Evolutionary conservation across 2,113 vertebrate genomes (phyloP).

Genomic region (Corvus moneduloides): DNA sequence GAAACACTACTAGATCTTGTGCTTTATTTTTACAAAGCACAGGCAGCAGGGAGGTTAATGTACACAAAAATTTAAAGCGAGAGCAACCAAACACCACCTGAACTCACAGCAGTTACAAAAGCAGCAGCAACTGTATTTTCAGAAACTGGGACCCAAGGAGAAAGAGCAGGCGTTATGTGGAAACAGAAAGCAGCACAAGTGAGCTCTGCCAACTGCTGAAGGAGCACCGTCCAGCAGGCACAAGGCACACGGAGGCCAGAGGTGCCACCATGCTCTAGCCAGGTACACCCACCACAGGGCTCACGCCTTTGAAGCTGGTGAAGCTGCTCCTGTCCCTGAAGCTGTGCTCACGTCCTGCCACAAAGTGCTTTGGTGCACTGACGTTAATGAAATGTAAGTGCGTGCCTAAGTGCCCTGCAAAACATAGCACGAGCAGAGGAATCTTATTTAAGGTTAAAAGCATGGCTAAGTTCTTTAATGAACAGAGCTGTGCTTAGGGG

Average conservation of each 20-base stretch:
- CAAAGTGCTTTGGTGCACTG: neutral
- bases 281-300: neutral
- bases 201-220: neutral
- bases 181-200: neutral
- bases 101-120: neutral
- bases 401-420: neutral
- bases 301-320: fast-evolving
- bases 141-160: neutral
- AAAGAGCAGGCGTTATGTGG: neutral
- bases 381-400: neutral
- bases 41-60: neutral
- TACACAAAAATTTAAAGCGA: neutral
- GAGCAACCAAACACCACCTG: neutral
- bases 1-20: neutral
- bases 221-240: fast-evolving
- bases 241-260: neutral
- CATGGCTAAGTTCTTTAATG: conserved; percentile 4
- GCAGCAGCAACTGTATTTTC: neutral
- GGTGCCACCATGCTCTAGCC: neutral
- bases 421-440: neutral
- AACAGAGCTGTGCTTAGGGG: conserved; percentile 21
- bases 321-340: neutral
- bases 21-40: neutral
- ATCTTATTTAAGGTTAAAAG: conserved; percentile 52
- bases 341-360: neutral